phyloP scores from a whole-genome alignment of 2,888 invertebrate genomes.

The Hypselothyrea guttata region DNA sequence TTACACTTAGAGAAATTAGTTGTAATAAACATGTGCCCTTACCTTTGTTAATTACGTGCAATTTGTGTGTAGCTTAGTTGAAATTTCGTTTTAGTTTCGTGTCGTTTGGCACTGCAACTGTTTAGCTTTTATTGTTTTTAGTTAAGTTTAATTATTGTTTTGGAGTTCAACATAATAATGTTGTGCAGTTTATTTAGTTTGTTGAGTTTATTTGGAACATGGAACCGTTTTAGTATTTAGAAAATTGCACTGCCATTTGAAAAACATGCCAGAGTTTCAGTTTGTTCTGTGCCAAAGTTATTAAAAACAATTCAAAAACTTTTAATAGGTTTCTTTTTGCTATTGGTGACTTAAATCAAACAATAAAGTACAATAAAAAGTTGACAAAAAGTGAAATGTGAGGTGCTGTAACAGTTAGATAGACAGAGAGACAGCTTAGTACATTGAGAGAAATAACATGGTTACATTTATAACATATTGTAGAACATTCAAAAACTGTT shows the following conservation, averaged over 20 bases:
- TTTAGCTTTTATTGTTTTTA: slow-evolving; percentile 36
- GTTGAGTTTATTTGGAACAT: neutral
- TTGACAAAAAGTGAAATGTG: slow-evolving; percentile 16
- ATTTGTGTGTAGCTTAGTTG: slow-evolving; percentile 40
- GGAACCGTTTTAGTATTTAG: neutral
- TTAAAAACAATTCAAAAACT: too few relatives aligned
- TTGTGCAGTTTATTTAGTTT: slow-evolving; percentile 4
- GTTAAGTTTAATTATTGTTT: slow-evolving; percentile 29
- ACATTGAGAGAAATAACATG: too few relatives aligned
- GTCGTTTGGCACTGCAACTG: slow-evolving; percentile 69
- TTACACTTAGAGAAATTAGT: neutral
- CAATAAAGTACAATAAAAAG: too few relatives aligned
- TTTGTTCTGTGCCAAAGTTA: neutral
- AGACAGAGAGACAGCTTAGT: slow-evolving; percentile 16
- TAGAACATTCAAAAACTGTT: too few relatives aligned
- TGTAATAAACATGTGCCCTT: slow-evolving; percentile 33
- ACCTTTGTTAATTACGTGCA: slow-evolving; percentile 27
- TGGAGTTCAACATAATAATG: slow-evolving; percentile 1
- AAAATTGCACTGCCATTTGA: slow-evolving; percentile 22
- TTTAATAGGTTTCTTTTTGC: too few relatives aligned
- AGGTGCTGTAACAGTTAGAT: slow-evolving; percentile 39
- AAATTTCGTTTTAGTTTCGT: slow-evolving; percentile 42
- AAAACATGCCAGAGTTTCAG: slow-evolving; percentile 38
- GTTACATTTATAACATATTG: too few relatives aligned
- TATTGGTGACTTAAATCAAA: too few relatives aligned